Evolutionary conservation across 2,888 invertebrate species (phyloP).

Genomic region (Phymatocera aterrima): DNA sequence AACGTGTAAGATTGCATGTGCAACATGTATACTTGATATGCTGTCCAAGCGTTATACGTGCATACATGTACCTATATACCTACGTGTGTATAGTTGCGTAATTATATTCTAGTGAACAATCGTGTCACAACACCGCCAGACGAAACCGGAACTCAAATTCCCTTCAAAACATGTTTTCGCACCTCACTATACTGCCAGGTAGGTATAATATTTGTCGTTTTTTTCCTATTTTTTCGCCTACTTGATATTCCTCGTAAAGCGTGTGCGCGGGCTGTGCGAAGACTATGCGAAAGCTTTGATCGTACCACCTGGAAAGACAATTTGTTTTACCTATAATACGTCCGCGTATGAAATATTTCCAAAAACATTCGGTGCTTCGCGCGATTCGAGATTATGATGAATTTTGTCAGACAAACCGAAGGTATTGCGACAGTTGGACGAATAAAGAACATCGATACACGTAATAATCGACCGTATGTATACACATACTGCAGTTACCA

Average conservation of each 20-base stretch:
- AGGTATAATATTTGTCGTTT: too few relatives aligned
- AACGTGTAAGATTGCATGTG: background rate
- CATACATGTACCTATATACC: constrained; percentile 8
- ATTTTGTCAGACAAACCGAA: too few relatives aligned
- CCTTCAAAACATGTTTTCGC: constrained; percentile 36
- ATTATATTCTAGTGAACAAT: constrained; percentile 33
- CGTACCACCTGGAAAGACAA: too few relatives aligned
- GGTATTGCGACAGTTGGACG: too few relatives aligned
- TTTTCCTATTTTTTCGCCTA: background rate
- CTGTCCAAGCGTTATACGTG: background rate
- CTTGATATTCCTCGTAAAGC: constrained; percentile 12
- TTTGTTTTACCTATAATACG: too few relatives aligned
- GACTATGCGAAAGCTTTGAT: background rate
- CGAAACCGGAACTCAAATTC: constrained; percentile 35
- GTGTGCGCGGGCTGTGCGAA: background rate
- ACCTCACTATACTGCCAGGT: too few relatives aligned
- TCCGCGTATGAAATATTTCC: too few relatives aligned
- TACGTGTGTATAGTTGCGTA: constrained; percentile 30
- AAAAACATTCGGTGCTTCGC: too few relatives aligned
- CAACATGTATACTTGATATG: background rate
- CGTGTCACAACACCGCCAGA: background rate
- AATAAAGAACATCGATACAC: too few relatives aligned
- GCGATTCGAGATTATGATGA: too few relatives aligned
- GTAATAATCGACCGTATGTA: too few relatives aligned
- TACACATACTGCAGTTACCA: background rate